Percentiles rank a stretch among this genome's conserved stretches.
These are phyloP conservation scores for Drosophila bunnanda DNA, from an alignment of 2,888 invertebrate species.

Conservation along the genomic window DNA sequence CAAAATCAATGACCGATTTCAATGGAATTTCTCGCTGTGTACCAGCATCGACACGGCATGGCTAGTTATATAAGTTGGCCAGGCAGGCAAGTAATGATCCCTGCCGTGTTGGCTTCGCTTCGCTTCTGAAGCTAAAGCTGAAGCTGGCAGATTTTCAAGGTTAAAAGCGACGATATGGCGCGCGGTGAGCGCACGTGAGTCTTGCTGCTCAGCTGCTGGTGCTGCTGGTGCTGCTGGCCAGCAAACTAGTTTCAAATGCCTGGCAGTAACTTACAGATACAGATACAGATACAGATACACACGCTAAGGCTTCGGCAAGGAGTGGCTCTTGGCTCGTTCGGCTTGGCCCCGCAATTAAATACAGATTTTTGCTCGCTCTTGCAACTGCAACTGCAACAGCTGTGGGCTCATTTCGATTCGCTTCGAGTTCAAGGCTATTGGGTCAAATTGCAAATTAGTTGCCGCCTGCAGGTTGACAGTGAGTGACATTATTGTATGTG, in stretches of 20 bases:
- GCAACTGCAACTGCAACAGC: constrained; percentile 55
- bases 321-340: constrained; percentile 49
- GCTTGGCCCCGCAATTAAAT: constrained; percentile 71
- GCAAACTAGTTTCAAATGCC: constrained; percentile 79
- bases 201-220: constrained; percentile 53
- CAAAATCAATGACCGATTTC: neutral
- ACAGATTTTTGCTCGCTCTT: constrained; percentile 54
- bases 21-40: constrained; percentile 9
- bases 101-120: constrained; percentile 48
- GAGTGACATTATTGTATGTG: constrained; percentile 68
- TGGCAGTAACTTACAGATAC: constrained; percentile 74
- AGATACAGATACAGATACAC: constrained; percentile 73
- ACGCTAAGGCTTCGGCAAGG: constrained; percentile 56
- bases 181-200: constrained; percentile 73
- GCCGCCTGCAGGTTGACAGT: constrained; percentile 80
- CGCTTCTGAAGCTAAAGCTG: constrained; percentile 44
- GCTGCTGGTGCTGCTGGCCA: constrained; percentile 44
- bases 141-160: constrained; percentile 82
- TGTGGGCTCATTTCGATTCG: constrained; percentile 44
- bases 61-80: constrained; percentile 64
- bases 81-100: constrained; percentile 46
- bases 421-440: constrained; percentile 81
- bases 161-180: constrained; percentile 69
- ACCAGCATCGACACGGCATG: constrained; percentile 24
- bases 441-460: constrained; percentile 76